Evolutionary conservation across 2,113 vertebrate species (phyloP).

Genomic region (Cyanoderma ruficeps): DNA sequence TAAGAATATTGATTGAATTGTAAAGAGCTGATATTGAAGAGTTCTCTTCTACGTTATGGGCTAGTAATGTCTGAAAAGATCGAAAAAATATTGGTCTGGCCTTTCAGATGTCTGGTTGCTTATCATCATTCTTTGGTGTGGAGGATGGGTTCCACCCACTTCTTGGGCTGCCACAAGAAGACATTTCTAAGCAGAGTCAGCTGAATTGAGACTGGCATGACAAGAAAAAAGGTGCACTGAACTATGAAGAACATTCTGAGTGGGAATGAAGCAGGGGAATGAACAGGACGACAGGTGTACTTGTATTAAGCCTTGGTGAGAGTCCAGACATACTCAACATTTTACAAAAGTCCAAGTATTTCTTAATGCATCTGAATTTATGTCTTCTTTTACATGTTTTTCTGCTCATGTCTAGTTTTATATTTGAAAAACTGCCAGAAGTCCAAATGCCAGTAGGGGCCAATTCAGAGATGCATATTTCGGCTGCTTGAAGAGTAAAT

Average conservation of each 20-base stretch:
- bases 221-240: background rate
- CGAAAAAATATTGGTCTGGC: background rate
- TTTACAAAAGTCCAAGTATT: background rate
- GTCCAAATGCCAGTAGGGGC: background rate
- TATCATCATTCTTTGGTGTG: background rate
- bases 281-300: background rate
- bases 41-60: background rate
- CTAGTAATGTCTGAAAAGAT: background rate
- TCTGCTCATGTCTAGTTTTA: background rate
- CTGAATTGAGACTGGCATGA: background rate
- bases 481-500: background rate
- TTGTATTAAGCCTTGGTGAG: conserved; percentile 6
- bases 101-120: background rate
- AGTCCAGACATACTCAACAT: background rate
- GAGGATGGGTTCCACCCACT: no score
- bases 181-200: background rate
- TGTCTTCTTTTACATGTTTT: background rate
- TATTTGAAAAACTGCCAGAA: background rate
- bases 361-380: background rate
- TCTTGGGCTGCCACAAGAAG: background rate
- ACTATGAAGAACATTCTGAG: background rate
- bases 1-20: background rate
- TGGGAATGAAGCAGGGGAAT: background rate
- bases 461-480: background rate
- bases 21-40: background rate